These are phyloP conservation scores for Cerceris rybyensis DNA, from an alignment of 2,888 invertebrate species.

Conservation along the genomic window DNA sequence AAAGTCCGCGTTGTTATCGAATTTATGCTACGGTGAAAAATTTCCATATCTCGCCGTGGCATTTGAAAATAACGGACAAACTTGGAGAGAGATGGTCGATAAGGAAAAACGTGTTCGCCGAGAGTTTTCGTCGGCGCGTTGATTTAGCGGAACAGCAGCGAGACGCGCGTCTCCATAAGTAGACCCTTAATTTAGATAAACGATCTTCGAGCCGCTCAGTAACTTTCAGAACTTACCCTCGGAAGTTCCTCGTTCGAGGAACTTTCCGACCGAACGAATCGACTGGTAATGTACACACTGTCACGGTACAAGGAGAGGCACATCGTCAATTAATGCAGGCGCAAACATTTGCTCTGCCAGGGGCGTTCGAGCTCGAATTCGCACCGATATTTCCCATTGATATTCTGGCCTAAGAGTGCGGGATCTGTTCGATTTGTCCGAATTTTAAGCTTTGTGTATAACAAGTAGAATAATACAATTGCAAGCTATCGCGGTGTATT, in stretches of 20 bases:
- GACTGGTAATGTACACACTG: conserved; percentile 17
- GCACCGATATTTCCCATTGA: neutral
- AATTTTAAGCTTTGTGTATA: neutral
- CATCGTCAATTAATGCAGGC: conserved; percentile 18
- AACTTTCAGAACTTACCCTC: conserved; percentile 37
- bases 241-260: conserved; percentile 28
- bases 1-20: neutral
- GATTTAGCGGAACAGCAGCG: conserved; percentile 25
- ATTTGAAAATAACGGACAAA: neutral
- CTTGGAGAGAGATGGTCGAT: conserved; percentile 21
- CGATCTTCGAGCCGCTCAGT: conserved; percentile 29
- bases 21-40: too few relatives aligned
- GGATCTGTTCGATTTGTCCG: neutral
- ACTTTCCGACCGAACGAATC: conserved; percentile 37
- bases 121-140: conserved; percentile 21
- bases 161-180: conserved; percentile 4
- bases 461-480: neutral
- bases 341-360: conserved; percentile 34
- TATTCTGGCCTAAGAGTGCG: too few relatives aligned
- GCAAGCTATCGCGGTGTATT: too few relatives aligned
- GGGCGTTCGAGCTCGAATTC: conserved; percentile 10
- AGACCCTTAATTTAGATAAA: conserved; percentile 50
- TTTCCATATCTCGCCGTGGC: neutral
- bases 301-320: conserved; percentile 18
- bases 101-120: conserved; percentile 17